phyloP scores from a whole-genome alignment of 2,113 vertebrate genomes.

The Xiphorhynchus elegans region DNA sequence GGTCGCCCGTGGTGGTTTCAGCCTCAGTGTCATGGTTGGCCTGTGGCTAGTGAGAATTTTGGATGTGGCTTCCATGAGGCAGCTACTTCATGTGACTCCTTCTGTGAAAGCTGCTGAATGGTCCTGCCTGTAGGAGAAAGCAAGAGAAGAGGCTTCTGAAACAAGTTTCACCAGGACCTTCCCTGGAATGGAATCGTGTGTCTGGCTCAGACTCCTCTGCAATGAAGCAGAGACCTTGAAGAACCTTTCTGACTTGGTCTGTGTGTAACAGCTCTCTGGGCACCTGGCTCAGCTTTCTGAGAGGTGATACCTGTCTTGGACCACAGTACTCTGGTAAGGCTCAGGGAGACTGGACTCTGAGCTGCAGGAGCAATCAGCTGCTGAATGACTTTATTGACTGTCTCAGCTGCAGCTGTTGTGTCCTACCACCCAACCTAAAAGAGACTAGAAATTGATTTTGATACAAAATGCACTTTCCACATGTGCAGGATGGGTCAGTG shows the following conservation, averaged over 20 bases:
- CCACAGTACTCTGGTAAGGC: not conserved
- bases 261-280: not conserved
- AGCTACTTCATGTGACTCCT: not conserved
- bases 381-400: not conserved
- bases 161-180: not conserved
- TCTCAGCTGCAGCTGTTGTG: not conserved
- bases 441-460: not conserved
- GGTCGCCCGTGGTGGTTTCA: not conserved
- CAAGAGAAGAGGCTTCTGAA: not conserved
- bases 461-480: not conserved
- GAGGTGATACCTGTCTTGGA: not conserved
- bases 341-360: not conserved
- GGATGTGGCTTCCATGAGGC: not conserved
- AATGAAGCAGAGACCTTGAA: not conserved
- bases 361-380: not conserved
- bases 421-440: not conserved
- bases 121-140: not conserved
- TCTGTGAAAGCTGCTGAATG: not conserved
- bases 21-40: not conserved
- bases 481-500: not conserved
- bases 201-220: not conserved
- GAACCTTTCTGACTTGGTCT: not conserved
- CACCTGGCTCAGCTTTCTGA: not conserved
- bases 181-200: fast-evolving
- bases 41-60: not conserved